phyloP scores from a whole-genome alignment of 2,113 vertebrate genomes.

The Empidonax alnorum region DNA sequence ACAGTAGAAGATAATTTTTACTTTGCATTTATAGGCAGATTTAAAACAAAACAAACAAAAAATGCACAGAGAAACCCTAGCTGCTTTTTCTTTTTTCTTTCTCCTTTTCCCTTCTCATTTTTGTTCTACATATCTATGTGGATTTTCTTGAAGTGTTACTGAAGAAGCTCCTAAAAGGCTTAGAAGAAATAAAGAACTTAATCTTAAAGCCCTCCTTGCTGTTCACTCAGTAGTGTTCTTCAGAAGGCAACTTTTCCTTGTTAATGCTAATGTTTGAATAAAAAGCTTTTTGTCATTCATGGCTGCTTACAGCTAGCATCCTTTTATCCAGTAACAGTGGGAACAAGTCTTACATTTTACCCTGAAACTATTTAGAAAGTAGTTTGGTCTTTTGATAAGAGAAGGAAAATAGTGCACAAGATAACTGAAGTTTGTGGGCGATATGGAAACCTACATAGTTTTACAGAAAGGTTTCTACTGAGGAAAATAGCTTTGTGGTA shows the following conservation, averaged over 20 bases:
- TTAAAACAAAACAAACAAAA: neutral
- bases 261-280: neutral
- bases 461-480: neutral
- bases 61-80: neutral
- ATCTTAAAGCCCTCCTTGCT: neutral
- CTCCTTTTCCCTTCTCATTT: neutral
- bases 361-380: neutral
- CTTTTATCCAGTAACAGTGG: neutral
- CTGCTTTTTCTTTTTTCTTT: neutral
- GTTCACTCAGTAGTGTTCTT: neutral
- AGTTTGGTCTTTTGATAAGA: neutral
- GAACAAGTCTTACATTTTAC: neutral
- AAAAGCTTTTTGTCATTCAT: neutral
- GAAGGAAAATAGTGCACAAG: neutral
- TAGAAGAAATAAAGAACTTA: neutral
- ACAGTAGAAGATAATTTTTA: neutral
- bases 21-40: neutral
- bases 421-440: rapidly evolving
- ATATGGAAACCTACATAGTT: neutral
- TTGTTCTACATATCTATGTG: neutral
- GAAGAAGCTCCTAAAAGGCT: neutral
- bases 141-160: neutral
- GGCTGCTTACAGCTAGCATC: neutral
- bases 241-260: neutral
- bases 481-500: neutral